These are phyloP conservation scores for Rhizomys pruinosus DNA, from an alignment of 2,113 vertebrate species.

Conservation along the genomic window DNA sequence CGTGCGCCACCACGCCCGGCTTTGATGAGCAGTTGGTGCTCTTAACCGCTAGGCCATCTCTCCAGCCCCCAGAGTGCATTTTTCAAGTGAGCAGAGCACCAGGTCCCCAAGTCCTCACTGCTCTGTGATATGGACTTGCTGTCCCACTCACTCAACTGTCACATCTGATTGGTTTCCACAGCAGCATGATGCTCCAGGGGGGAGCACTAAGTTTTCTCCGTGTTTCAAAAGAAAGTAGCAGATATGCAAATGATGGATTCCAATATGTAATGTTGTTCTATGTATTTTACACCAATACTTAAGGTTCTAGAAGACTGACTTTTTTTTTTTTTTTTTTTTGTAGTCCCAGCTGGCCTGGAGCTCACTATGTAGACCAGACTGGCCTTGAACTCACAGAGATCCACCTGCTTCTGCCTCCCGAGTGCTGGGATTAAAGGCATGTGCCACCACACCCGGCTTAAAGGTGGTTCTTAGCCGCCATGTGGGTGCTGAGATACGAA, in stretches of 20 bases:
- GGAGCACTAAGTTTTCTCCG: neutral
- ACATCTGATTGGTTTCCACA: slow-evolving; percentile 21
- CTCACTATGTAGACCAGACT: too few species aligned
- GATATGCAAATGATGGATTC: neutral
- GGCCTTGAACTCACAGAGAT: too few species aligned
- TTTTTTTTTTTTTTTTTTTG: neutral
- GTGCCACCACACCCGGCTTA: too few species aligned
- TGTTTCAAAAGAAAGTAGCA: slow-evolving; percentile 40
- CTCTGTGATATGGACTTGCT: neutral
- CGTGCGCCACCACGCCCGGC: too few species aligned
- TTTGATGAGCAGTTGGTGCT: too few species aligned
- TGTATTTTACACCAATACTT: neutral
- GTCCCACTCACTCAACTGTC: neutral
- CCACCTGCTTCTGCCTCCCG: too few species aligned
- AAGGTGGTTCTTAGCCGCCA: too few species aligned
- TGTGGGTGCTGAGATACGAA: too few species aligned
- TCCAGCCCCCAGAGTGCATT: too few species aligned
- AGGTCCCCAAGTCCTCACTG: neutral
- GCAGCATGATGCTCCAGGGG: neutral
- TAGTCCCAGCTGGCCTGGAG: too few species aligned
- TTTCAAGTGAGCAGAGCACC: neutral
- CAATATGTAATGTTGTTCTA: neutral
- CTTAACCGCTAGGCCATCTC: too few species aligned
- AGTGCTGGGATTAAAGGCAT: too few species aligned
- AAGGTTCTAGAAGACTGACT: neutral